Conservation (phyloP, 1,140 invertebrate species). For the Manduca sexta region DNA sequence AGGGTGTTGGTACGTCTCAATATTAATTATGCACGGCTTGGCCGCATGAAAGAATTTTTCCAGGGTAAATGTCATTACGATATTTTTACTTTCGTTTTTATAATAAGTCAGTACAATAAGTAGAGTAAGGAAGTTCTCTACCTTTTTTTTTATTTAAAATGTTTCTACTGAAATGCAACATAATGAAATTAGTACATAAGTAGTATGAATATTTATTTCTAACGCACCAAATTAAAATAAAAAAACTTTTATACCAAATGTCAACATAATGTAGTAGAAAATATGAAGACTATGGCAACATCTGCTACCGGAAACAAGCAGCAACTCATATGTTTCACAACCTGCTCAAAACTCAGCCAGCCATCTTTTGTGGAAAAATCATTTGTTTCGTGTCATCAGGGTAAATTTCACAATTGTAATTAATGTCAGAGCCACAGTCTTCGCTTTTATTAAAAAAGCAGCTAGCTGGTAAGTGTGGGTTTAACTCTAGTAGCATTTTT, state of each 20-base stretch:
- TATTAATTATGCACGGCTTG: too few relatives aligned
- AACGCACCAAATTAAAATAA: too few relatives aligned
- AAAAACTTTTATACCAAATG: too few relatives aligned
- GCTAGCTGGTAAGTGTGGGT: conserved; percentile 85
- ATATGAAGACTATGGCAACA: conserved; percentile 36
- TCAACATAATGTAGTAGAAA: not conserved
- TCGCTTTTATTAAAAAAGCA: conserved; percentile 95
- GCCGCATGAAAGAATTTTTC: too few relatives aligned
- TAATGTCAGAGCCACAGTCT: conserved; percentile 96
- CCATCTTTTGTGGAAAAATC: conserved; percentile 76
- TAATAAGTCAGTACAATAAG: too few relatives aligned
- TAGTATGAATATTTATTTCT: not conserved
- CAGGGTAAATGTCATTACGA: too few relatives aligned
- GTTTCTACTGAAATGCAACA: too few relatives aligned
- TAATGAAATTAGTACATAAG: not conserved
- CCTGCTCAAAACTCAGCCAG: conserved; percentile 73
- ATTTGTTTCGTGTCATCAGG: conserved; percentile 76
- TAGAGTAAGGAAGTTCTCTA: too few relatives aligned
- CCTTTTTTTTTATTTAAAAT: not conserved
- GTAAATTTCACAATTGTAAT: conserved; percentile 80
- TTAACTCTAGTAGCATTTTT: conserved; percentile 29
- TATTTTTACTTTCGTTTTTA: too few relatives aligned
- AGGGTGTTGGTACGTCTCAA: too few relatives aligned
- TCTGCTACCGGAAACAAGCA: conserved; percentile 58
- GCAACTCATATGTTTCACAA: conserved; percentile 72